Evolutionary conservation across 2,113 vertebrate species (phyloP).

Genomic region (Nymphicus hollandicus): DNA sequence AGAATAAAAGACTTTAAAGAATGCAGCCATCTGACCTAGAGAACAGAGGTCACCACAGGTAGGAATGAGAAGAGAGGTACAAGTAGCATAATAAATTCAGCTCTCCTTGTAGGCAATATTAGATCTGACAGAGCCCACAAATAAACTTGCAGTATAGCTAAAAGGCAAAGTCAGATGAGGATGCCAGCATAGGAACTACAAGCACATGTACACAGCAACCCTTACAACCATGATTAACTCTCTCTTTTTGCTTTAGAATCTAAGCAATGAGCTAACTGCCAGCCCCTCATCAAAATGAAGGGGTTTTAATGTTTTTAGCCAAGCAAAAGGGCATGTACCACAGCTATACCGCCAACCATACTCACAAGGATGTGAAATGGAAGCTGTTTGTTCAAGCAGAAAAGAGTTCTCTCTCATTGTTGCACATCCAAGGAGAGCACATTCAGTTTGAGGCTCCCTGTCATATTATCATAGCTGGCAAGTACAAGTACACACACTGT

Average conservation of each 20-base stretch:
- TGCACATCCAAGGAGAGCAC: not conserved
- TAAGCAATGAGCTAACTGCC: not conserved
- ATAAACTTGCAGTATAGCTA: conserved; percentile 31
- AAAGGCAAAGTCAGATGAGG: conserved; percentile 43
- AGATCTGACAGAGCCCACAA: conserved; percentile 39
- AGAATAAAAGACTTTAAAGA: conserved; percentile 17
- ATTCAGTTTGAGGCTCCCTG: not conserved
- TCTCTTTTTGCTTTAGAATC: not conserved
- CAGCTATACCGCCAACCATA: not conserved
- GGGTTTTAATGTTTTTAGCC: not conserved
- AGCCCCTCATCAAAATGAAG: not conserved
- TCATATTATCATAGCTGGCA: not conserved
- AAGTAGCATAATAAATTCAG: conserved; percentile 50
- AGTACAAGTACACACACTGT: too few species aligned
- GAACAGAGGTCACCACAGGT: conserved; percentile 20
- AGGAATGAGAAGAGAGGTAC: not conserved
- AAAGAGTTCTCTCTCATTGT: not conserved
- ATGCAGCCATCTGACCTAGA: conserved; percentile 2
- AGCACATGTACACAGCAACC: not conserved
- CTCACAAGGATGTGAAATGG: not conserved
- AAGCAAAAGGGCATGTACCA: not conserved
- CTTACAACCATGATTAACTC: not conserved
- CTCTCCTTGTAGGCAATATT: conserved; percentile 21
- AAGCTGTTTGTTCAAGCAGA: not conserved
- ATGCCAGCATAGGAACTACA: not conserved